These are phyloP conservation scores for Enchytraeus crypticus DNA, from an alignment of 2,888 invertebrate species.

Conservation along the genomic window DNA sequence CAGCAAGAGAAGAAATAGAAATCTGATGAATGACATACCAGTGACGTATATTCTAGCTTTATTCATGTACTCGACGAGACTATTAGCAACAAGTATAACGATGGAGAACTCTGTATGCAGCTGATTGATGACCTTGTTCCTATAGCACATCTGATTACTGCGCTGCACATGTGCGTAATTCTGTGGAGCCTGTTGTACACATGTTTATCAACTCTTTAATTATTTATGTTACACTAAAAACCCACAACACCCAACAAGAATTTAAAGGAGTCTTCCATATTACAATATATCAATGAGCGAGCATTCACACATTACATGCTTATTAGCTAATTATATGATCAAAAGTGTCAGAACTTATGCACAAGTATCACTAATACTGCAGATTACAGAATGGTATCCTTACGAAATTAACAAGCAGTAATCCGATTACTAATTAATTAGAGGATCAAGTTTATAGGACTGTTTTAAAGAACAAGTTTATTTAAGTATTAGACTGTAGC, in stretches of 20 bases:
- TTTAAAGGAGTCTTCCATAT: background rate
- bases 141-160: constrained; percentile 46
- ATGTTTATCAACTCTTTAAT: background rate
- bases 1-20: background rate
- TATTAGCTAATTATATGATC: too few relatives aligned
- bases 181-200: constrained; percentile 45
- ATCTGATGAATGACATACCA: constrained; percentile 11
- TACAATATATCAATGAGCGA: too few relatives aligned
- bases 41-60: constrained; percentile 60
- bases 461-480: too few relatives aligned
- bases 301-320: too few relatives aligned
- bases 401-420: too few relatives aligned
- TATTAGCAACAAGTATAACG: constrained; percentile 85
- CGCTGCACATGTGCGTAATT: constrained; percentile 43
- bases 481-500: too few relatives aligned
- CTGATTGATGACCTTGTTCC: constrained; percentile 74
- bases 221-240: background rate
- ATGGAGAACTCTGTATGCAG: constrained; percentile 83
- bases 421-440: too few relatives aligned
- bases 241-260: background rate
- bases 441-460: too few relatives aligned
- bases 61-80: constrained; percentile 77
- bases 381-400: too few relatives aligned
- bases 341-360: too few relatives aligned
- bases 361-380: too few relatives aligned